These are phyloP conservation scores for Malacoctenus gilli DNA, from an alignment of 2,797 vertebrate species.

Conservation along the genomic window DNA sequence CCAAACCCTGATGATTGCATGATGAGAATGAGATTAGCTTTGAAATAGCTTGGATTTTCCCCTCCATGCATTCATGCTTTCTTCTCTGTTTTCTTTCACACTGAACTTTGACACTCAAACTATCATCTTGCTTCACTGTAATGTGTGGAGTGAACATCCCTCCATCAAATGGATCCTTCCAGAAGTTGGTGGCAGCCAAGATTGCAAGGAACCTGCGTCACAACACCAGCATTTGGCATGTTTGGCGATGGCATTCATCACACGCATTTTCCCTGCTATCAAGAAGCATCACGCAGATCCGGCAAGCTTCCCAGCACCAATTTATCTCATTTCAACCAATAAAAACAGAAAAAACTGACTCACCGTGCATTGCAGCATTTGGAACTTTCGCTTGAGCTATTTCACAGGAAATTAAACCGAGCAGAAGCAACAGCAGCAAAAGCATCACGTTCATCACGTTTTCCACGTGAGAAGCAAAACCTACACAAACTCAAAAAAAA, in stretches of 20 bases:
- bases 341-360: background rate
- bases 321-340: background rate
- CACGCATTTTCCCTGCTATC: background rate
- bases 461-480: background rate
- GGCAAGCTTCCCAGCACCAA: background rate
- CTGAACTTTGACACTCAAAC: conserved; percentile 32
- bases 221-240: conserved; percentile 1
- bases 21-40: conserved; percentile 1
- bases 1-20: background rate
- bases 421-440: background rate
- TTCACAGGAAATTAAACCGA: background rate
- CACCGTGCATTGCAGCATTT: background rate
- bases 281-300: background rate
- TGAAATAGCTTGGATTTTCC: background rate
- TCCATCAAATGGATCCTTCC: conserved; percentile 20
- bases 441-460: background rate
- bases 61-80: background rate
- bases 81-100: conserved; percentile 14
- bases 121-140: conserved; percentile 52
- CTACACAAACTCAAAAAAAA: no score
- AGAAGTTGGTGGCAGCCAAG: conserved; percentile 4
- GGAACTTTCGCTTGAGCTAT: background rate
- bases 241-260: no score
- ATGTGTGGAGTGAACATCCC: conserved; percentile 20
- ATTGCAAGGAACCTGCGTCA: conserved; percentile 3